A percentile compares a stretch with the other conserved stretches of the same genome.
Conservation (phyloP, 2,797 vertebrate genomes). For the Clamator glandarius region DNA sequence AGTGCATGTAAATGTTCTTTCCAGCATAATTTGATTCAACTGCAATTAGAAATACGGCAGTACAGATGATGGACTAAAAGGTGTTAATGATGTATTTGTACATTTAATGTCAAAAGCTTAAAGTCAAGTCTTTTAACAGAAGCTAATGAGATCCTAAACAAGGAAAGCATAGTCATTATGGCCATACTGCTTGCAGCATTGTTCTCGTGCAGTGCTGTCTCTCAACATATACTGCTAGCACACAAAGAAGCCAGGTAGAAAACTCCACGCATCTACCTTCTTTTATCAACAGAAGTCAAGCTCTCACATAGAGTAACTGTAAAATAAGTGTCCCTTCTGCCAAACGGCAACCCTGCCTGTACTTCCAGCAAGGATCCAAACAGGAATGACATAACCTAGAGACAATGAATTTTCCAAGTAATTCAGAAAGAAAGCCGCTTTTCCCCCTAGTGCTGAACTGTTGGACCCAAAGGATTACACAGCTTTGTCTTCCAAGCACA, state of each 20-base stretch:
- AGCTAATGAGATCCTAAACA: not conserved
- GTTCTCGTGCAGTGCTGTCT: rapidly evolving
- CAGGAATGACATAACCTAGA: not conserved
- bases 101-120: not conserved
- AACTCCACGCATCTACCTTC: not conserved
- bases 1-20: not conserved
- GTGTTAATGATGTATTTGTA: not conserved
- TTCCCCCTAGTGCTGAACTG: not conserved
- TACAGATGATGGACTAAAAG: not conserved
- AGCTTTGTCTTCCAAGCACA: not conserved
- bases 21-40: not conserved
- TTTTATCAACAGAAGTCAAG: not conserved
- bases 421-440: not conserved
- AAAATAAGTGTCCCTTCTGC: not conserved
- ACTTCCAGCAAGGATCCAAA: not conserved
- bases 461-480: not conserved
- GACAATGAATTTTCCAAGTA: not conserved
- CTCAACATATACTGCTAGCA: not conserved
- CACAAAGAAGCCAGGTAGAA: not conserved
- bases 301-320: not conserved
- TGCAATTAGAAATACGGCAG: not conserved
- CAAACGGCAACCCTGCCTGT: not conserved
- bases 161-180: not conserved
- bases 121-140: not conserved
- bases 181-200: not conserved